A percentile compares a stretch with the other conserved stretches of the same genome.
Evolutionary conservation across 2,888 invertebrate genomes (phyloP).

Genomic region (Amblyteles armatorius): DNA sequence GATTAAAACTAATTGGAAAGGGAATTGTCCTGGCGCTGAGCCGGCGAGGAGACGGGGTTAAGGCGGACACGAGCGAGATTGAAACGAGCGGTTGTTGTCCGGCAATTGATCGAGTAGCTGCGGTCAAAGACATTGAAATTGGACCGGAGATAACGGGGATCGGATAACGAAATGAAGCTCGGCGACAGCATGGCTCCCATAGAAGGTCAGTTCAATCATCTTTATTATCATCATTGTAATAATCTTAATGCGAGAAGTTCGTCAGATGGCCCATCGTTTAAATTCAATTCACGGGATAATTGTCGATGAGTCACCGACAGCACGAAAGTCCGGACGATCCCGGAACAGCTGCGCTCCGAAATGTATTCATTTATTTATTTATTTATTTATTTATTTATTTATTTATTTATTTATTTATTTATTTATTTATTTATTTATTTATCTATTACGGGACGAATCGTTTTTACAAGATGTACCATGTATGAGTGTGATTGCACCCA

Average conservation of each 20-base stretch:
- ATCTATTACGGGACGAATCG: too few species aligned
- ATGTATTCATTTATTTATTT: background rate
- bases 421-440: background rate
- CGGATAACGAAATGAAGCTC: slow-evolving; percentile 77
- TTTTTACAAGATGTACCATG: too few species aligned
- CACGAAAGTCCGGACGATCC: background rate
- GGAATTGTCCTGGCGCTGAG: slow-evolving; percentile 24
- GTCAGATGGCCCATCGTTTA: background rate
- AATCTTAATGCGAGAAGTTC: too few species aligned
- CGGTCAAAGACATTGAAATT: slow-evolving; percentile 62
- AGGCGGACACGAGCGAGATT: slow-evolving; percentile 52
- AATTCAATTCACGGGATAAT: slow-evolving; percentile 11
- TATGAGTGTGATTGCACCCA: too few species aligned
- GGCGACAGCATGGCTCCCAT: slow-evolving; percentile 80
- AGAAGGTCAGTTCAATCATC: slow-evolving; percentile 75
- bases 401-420: background rate
- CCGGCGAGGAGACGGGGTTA: slow-evolving; percentile 22
- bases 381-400: background rate
- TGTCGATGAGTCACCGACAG: slow-evolving; percentile 29
- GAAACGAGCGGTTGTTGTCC: slow-evolving; percentile 43
- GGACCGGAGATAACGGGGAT: slow-evolving; percentile 56
- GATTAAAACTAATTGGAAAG: slow-evolving; percentile 46
- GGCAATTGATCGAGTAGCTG: slow-evolving; percentile 58
- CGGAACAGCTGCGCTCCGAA: background rate
- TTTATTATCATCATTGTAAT: background rate